Base-by-base conservation (phyloP, 2,797 vertebrate genomes). In the Artibeus jamaicensis region DNA sequence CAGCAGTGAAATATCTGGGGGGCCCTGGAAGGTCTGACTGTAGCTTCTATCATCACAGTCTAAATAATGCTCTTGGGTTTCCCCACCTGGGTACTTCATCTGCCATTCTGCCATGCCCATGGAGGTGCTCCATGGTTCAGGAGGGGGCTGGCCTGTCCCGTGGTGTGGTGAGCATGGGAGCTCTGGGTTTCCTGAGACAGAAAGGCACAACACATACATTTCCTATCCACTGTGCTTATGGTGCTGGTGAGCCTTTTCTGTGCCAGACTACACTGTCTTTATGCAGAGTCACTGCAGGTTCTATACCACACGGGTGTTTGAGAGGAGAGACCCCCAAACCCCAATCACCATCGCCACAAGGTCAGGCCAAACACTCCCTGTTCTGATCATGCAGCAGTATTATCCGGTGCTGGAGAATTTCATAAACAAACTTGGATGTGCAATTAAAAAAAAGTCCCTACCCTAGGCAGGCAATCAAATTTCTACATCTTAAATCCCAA, bases 401-500 rank as follows among this genome's bases (percentile, higher is more conserved):
- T 94, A 91, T 92, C 83, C 42, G 85, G 57, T 95, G 74, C 67
- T 8, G 6, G 65, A 65, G 88, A 95, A 96, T 93, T 96, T 97
- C 92, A 95, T 96, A 95, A 96, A 93, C 86, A 94, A 96, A 91
- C 89, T 86, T 86, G 83, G 37, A 81, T 70, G 67, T 71, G 46
- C 50, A 94, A 90, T 96, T 70, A 96, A 93, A 42, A 84, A 62
- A 6, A 32, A 39, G 86, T 71, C 71, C 74, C 44, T 46, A 57
- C 3, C 9, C 87, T 57, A 84, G 92, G 48, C 81, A 84, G 59
- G 89, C 83, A 92, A 93, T 96, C 96, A 48, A 26, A 95, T 96
- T 86, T 86, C 90, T 95, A 86, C 79, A 96, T 95, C 93, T 96
- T 94, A 94, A 96, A 91, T 92, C 91, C 78, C 86, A 65, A 10